Conservation (phyloP, 2,888 invertebrate species). For the Celastrina argiolus region DNA sequence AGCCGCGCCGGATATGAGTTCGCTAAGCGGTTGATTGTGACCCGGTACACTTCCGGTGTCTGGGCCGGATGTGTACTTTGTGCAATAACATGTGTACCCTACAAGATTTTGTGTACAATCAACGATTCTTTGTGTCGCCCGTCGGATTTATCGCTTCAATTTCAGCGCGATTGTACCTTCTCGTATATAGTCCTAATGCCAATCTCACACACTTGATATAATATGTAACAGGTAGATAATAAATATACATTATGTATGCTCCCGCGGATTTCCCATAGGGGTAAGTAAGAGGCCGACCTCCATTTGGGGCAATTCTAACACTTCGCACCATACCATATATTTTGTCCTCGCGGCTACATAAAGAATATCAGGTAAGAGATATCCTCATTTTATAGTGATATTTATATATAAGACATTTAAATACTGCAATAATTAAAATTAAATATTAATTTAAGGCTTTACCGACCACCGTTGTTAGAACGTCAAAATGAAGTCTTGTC, state of each 20-base stretch:
- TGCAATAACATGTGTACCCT: background rate
- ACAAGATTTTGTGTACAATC: background rate
- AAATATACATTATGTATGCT: background rate
- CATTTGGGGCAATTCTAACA: background rate
- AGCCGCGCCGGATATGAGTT: slow-evolving; percentile 7
- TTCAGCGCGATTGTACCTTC: background rate
- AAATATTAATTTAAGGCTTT: too few relatives aligned
- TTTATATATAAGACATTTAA: too few relatives aligned
- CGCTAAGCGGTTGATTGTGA: slow-evolving; percentile 14
- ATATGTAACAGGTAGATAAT: background rate
- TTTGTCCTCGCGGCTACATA: too few relatives aligned
- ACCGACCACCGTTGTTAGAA: too few relatives aligned
- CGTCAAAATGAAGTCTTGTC: too few relatives aligned
- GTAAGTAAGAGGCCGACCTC: background rate
- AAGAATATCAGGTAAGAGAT: too few relatives aligned
- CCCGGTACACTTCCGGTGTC: slow-evolving; percentile 19
- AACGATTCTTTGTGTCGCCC: background rate
- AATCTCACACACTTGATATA: background rate
- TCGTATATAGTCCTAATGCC: background rate
- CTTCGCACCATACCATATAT: too few relatives aligned
- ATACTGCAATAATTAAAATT: too few relatives aligned
- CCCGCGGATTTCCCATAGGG: background rate
- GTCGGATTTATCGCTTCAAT: background rate
- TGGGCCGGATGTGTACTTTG: slow-evolving; percentile 8
- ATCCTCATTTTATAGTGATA: too few relatives aligned